Evolutionary conservation across 2,888 invertebrate species (phyloP).

Genomic region (Yponomeuta evonymella): DNA sequence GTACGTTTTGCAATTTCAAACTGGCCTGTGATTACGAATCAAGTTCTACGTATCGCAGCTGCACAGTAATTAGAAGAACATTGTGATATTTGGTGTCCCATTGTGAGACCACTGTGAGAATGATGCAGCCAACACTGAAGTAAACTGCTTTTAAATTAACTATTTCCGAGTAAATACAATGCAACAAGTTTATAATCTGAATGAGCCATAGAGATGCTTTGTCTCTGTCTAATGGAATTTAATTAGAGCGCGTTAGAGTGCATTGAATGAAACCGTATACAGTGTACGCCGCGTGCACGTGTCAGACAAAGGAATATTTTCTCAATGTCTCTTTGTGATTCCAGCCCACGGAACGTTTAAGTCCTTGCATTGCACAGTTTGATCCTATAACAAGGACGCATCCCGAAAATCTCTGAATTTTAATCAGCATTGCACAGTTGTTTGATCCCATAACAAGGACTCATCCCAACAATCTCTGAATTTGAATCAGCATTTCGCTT

Average conservation of each 20-base stretch:
- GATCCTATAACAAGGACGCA: not conserved
- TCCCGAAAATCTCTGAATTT: not conserved
- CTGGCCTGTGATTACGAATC: no score
- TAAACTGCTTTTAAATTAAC: no score
- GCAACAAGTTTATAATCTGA: not conserved
- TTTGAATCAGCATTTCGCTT: no score
- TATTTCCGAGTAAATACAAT: no score
- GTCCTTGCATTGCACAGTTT: not conserved
- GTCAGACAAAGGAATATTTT: conserved; percentile 7
- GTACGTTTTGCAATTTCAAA: no score
- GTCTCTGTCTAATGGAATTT: not conserved
- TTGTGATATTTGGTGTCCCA: not conserved
- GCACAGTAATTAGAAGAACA: no score
- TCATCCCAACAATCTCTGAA: no score
- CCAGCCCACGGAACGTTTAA: not conserved
- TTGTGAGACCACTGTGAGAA: no score
- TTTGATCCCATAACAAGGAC: not conserved
- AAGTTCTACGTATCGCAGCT: no score
- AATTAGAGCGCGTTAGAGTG: not conserved
- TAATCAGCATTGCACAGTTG: not conserved
- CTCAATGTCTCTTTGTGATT: not conserved
- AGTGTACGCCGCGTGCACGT: not conserved
- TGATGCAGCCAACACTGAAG: no score
- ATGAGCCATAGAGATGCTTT: not conserved
- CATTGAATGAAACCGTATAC: not conserved